phyloP scores from a whole-genome alignment of 2,113 vertebrate genomes.

The Phylloscopus whistleri region DNA sequence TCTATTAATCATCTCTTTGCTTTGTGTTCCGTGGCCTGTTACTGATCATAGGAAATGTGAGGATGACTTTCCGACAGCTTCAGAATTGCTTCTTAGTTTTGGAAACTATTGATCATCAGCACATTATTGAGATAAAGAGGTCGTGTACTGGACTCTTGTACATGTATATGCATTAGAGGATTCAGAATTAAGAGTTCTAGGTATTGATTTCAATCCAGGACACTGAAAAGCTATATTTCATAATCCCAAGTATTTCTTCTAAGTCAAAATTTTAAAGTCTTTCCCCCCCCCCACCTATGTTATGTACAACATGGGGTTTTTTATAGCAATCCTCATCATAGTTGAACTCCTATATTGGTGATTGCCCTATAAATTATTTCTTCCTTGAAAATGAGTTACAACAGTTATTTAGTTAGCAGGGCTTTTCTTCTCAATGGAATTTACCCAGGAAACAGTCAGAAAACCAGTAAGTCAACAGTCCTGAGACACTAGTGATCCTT shows the following conservation, averaged over 20 bases:
- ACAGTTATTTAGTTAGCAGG: neutral
- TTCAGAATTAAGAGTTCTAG: neutral
- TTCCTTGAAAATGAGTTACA: neutral
- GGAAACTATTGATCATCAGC: slow-evolving; percentile 40
- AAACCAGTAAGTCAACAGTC: neutral
- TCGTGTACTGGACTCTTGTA: neutral
- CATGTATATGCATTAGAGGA: neutral
- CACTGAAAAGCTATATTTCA: neutral
- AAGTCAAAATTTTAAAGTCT: neutral
- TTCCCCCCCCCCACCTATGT: neutral
- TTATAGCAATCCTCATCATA: neutral
- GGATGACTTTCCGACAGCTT: slow-evolving; percentile 5
- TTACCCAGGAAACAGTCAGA: neutral
- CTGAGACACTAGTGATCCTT: neutral
- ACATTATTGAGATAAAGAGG: neutral
- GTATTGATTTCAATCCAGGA: neutral
- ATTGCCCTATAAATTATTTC: slow-evolving; percentile 1
- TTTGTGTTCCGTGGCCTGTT: slow-evolving; percentile 13
- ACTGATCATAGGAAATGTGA: slow-evolving; percentile 53
- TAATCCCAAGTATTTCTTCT: neutral
- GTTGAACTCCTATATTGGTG: neutral
- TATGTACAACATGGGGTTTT: neutral
- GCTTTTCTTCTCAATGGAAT: neutral
- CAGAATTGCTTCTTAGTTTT: slow-evolving; percentile 33
- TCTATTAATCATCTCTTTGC: slow-evolving; percentile 40